Evolutionary conservation across 2,113 vertebrate species (phyloP), one percentile per base, ranked within the genome.

Genomic region (Stomatorhinus ivindoensis): DNA sequence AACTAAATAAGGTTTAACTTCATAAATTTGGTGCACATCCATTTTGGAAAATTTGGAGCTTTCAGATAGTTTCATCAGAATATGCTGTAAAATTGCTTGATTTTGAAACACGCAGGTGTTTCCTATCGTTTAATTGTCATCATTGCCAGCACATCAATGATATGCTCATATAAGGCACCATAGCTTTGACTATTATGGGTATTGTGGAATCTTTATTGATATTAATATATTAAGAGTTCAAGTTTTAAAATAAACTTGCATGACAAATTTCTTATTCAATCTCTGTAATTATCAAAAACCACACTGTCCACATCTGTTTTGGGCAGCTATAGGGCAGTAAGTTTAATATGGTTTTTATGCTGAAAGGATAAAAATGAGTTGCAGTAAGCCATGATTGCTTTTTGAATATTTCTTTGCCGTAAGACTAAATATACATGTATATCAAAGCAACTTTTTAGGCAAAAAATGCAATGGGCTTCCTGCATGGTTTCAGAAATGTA

Each of bases 361-460:
- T 92, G 92, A 92, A 93, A 94, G 92, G 92, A 93, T 94, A 94
- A 94, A 94, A 93, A 94, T 93, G 94, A 94, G 93, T 91, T 73
- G 90, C 93, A 94, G 89, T 93, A 91, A 93, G 91, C 93, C 58
- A 93, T 93, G 94, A 93, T 94, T 95, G 92, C 91, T 94, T 93
- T 93, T 94, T 93, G 94, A 94, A 95, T 93, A 94, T 94, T 95
- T 42, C 92, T 94, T 95, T 93, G 94, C 93, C 94, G 93, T 89
- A 92, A 93, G 92, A 93, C 93, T 95, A 95, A 96, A 96, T 94
- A 95, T 94, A 95, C 94, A 95, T 94, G 93, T 94, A 95, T 95
- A 94, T 93, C 93, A 94, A 94, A 95, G 94, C 95, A 95, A 95
- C 92, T 91, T 96, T 92, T 92, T 80, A 80, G 90, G 91, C 53